Base-by-base conservation (phyloP, 2,888 invertebrate genomes). In the Ecdyonurus torrentis region DNA sequence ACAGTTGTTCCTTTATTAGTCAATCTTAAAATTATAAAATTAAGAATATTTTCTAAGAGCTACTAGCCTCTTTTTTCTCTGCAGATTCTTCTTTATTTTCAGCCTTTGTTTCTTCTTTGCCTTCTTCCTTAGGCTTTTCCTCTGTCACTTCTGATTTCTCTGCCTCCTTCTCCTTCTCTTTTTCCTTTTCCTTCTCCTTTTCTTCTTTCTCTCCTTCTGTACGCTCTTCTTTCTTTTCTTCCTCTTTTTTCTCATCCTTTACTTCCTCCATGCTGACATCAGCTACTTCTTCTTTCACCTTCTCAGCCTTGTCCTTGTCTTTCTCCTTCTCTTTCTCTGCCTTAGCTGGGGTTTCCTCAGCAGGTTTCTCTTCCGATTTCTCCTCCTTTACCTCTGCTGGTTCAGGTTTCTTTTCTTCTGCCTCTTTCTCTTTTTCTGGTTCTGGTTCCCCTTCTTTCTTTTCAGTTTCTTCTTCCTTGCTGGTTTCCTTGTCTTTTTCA, bases 11-110 rank as follows among this genome's bases (percentile, higher is more conserved):
- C 15, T 37, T 37, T 37, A 15, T 5, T 15, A 37, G 37, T 37
- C 37, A 37, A n/a, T n/a, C n/a, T n/a, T n/a, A n/a, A n/a, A n/a
- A n/a, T n/a, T 66, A 64, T 23, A 65, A 60, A 22, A 60, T 20
- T 18, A 59, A 59, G 19, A 7, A 19, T 10, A 18, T 64, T 25
- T 62, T 64, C 18, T 67, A 63, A 20, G 63, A 74, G 75, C 79
- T 61, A 63, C 77, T 77, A 1, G 77, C 76, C 67, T 77, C 77
- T 0, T 76, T 74, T 62, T 68, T 67, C 24, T 69, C 69, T 68
- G 78, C 77, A 52, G 78, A 79, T 67, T 75, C 76, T 70, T 77
- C 78, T 2, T 63, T 67, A 5, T 77, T 78, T 0, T 65, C 69
- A 20, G 70, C 68, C 52, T 68, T 67, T 15, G 66, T 25, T 2